Conservation (phyloP, 2,113 vertebrate species). For the Tenebrosternarchus preto region DNA sequence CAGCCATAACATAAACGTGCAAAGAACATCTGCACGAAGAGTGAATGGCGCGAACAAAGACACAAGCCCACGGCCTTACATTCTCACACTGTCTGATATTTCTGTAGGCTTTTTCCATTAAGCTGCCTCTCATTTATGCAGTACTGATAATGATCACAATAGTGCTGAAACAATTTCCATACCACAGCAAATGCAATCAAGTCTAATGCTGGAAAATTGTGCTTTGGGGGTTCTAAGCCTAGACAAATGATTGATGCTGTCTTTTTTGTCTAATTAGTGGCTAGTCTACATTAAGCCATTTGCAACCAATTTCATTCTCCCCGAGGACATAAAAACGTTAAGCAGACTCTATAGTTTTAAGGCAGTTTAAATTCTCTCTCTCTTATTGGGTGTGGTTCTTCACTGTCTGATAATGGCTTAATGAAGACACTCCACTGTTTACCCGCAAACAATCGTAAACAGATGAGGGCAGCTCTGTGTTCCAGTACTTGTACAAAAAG, state of each 20-base stretch:
- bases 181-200: conserved; percentile 33
- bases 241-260: conserved; percentile 48
- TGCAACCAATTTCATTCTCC: conserved; percentile 41
- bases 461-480: conserved; percentile 15
- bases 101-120: conserved; percentile 11
- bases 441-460: not conserved
- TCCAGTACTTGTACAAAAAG: not conserved
- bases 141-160: conserved; percentile 8
- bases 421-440: not conserved
- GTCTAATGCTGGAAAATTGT: conserved; percentile 23
- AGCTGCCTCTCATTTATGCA: not conserved
- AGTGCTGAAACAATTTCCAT: conserved; percentile 9
- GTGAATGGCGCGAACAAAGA: not conserved
- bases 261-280: conserved; percentile 51
- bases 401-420: not conserved
- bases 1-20: not conserved
- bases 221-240: conserved; percentile 41
- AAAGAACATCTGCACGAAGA: not conserved
- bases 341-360: conserved; percentile 15
- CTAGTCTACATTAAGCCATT: conserved; percentile 39
- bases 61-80: not conserved
- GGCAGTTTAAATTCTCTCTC: conserved; percentile 8
- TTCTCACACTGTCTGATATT: not conserved
- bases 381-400: not conserved
- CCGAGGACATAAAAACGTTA: conserved; percentile 34